These are phyloP conservation scores for Galaxias olidus DNA, from an alignment of 2,797 vertebrate genomes.

Conservation along the genomic window DNA sequence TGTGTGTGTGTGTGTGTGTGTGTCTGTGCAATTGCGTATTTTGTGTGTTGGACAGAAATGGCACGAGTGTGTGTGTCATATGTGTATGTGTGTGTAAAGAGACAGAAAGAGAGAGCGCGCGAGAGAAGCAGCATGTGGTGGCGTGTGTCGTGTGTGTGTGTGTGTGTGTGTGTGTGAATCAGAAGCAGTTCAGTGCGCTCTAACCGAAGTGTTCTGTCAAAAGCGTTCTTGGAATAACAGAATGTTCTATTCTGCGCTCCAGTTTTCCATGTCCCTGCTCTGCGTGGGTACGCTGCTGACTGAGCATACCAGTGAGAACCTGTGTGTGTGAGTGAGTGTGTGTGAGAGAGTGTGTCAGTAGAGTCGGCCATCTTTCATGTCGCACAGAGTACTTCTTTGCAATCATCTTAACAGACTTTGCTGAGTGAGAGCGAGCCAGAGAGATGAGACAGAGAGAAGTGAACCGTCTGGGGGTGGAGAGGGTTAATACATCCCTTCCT, in stretches of 20 bases:
- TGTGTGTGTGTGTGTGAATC: conserved; percentile 39
- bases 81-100: conserved; percentile 15
- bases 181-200: conserved; percentile 43
- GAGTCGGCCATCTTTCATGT: conserved; percentile 51
- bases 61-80: background rate
- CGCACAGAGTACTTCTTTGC: conserved; percentile 54
- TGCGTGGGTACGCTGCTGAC: conserved; percentile 44
- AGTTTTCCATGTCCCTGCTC: conserved; percentile 48
- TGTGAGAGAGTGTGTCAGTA: background rate
- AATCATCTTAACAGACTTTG: conserved; percentile 41
- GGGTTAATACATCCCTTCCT: background rate
- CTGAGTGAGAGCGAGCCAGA: conserved; percentile 10
- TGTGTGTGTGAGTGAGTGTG: conserved; percentile 1
- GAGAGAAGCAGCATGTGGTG: background rate
- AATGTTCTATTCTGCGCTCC: conserved; percentile 67
- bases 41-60: too few species aligned
- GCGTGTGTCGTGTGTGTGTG: background rate
- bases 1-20: conserved; percentile 12
- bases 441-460: background rate
- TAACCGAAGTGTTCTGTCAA: conserved; percentile 52
- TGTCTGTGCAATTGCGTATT: conserved; percentile 8
- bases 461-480: background rate
- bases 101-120: too few species aligned
- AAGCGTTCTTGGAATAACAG: conserved; percentile 61
- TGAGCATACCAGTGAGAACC: background rate